A percentile compares a stretch with the other conserved stretches of the same genome.
Evolutionary conservation across 2,888 invertebrate species (phyloP).

Genomic region (Linnaemya vulpina): DNA sequence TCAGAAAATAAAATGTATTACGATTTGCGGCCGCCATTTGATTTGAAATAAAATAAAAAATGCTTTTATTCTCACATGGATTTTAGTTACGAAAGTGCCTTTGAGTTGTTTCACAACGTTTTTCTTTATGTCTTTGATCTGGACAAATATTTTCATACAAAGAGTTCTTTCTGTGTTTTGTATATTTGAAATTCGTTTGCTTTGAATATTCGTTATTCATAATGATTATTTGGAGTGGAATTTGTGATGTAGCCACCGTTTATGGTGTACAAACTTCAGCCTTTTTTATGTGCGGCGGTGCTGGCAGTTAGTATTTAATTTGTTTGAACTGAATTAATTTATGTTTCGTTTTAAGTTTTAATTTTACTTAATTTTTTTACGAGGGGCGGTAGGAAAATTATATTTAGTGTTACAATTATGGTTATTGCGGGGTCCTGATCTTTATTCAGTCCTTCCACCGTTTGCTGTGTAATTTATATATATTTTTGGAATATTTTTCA

Average conservation of each 20-base stretch:
- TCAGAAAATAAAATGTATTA: not conserved
- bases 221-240: conserved; percentile 83
- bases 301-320: conserved; percentile 79
- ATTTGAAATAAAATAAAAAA: conserved; percentile 17
- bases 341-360: not conserved
- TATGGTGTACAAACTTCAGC: conserved; percentile 81
- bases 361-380: not conserved
- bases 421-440: too few relatives aligned
- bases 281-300: conserved; percentile 80
- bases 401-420: too few relatives aligned
- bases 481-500: not conserved
- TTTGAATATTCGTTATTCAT: conserved; percentile 47
- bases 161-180: conserved; percentile 7
- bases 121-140: conserved; percentile 25
- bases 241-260: conserved; percentile 82
- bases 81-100: conserved; percentile 28
- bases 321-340: conserved; percentile 25
- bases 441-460: conserved; percentile 40
- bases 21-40: conserved; percentile 19
- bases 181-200: conserved; percentile 22
- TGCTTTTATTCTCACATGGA: conserved; percentile 2
- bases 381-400: not conserved
- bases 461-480: conserved; percentile 8
- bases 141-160: conserved; percentile 19
- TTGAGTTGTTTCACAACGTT: conserved; percentile 17